Evolutionary conservation across 2,113 vertebrate species (phyloP).

Genomic region (Numenius arquata): DNA sequence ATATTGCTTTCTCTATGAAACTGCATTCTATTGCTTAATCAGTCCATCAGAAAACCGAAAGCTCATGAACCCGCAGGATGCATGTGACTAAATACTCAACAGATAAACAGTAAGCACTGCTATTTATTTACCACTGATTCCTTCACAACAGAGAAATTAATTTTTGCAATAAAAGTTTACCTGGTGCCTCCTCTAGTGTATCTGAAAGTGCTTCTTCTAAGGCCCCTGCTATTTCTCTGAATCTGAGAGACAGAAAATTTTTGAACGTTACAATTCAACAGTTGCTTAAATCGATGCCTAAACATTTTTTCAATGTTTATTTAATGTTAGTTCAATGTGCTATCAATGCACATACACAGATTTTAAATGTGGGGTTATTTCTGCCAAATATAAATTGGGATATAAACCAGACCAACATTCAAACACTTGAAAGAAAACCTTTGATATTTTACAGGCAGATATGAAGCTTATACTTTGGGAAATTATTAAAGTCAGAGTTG

Average conservation of each 20-base stretch:
- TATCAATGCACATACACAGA: neutral
- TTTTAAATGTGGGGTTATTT: neutral
- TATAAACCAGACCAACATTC: neutral
- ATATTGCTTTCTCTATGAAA: neutral
- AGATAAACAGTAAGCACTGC: neutral
- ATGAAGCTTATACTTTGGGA: neutral
- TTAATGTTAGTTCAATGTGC: neutral
- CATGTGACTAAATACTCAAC: neutral
- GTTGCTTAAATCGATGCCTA: neutral
- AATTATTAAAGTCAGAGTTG: neutral
- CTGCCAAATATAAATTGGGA: neutral
- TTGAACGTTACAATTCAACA: neutral
- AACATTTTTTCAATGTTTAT: neutral
- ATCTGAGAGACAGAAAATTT: constrained; percentile 71
- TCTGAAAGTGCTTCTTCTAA: constrained; percentile 87
- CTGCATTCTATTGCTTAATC: neutral
- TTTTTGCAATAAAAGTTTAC: constrained; percentile 65
- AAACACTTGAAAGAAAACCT: neutral
- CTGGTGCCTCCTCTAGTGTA: constrained; percentile 83
- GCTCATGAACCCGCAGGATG: accelerated
- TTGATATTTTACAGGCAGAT: neutral
- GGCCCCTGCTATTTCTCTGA: constrained; percentile 91
- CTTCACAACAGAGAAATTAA: neutral
- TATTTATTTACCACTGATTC: neutral
- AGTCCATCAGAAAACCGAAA: neutral